These are phyloP conservation scores for Aeoliscus strigatus DNA, from an alignment of 2,797 vertebrate genomes.

Conservation along the genomic window DNA sequence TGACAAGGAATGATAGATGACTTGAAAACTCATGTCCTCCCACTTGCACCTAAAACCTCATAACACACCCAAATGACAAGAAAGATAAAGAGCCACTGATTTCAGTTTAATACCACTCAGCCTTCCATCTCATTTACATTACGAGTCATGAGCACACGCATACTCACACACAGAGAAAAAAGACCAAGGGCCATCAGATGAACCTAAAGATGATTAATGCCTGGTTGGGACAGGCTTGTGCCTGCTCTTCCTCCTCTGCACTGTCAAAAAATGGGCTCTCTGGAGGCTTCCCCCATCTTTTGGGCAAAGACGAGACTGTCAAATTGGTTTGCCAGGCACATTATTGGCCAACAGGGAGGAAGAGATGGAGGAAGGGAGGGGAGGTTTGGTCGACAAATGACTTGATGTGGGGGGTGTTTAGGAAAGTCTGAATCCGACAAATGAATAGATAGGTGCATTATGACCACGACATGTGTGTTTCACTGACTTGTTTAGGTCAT, in stretches of 20 bases:
- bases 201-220: conserved; percentile 96
- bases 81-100: conserved; percentile 67
- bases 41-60: conserved; percentile 65
- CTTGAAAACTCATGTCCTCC: conserved; percentile 54
- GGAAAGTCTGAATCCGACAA: conserved; percentile 91
- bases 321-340: conserved; percentile 97
- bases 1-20: conserved; percentile 63
- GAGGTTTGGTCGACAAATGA: conserved; percentile 43
- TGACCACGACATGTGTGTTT: conserved; percentile 29
- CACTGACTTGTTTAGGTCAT: conserved; percentile 34
- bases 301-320: conserved; percentile 94
- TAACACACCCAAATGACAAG: conserved; percentile 62
- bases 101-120: conserved; percentile 86
- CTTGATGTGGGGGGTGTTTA: conserved; percentile 51
- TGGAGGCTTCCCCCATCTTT: conserved; percentile 82
- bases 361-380: conserved; percentile 30
- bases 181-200: conserved; percentile 83
- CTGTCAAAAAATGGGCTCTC: conserved; percentile 87
- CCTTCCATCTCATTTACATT: conserved; percentile 83
- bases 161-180: conserved; percentile 41
- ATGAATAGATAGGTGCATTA: conserved; percentile 70
- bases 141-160: conserved; percentile 73
- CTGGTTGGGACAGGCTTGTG: conserved; percentile 81
- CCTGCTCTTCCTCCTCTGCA: conserved; percentile 85
- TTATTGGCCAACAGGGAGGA: conserved; percentile 85